phyloP scores from a whole-genome alignment of 2,113 vertebrate genomes.

The Epinephelus fuscoguttatus region DNA sequence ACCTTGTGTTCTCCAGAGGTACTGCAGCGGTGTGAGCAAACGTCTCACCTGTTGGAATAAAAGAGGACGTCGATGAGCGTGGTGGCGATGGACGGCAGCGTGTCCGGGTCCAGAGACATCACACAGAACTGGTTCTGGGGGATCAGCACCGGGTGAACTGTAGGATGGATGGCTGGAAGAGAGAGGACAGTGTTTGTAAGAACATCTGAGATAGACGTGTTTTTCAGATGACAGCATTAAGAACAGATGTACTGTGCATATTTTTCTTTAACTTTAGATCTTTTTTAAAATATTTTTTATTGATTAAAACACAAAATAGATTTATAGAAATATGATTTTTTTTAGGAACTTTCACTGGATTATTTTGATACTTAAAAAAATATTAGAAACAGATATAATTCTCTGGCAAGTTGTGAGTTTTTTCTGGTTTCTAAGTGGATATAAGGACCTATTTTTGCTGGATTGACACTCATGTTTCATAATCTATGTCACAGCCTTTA shows the following conservation, averaged over 20 bases:
- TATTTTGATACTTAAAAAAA: neutral
- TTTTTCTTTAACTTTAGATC: neutral
- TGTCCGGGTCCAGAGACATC: constrained; percentile 95
- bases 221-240: neutral
- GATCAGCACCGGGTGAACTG: constrained; percentile 94
- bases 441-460: neutral
- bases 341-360: neutral
- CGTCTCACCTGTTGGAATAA: constrained; percentile 90
- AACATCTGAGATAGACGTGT: neutral
- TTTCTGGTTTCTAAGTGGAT: neutral
- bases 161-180: constrained; percentile 86
- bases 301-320: neutral
- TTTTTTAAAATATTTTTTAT: neutral
- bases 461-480: neutral
- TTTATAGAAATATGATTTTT: no score
- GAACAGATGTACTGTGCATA: neutral
- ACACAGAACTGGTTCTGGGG: constrained; percentile 96
- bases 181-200: neutral
- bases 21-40: neutral
- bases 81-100: constrained; percentile 94
- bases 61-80: constrained; percentile 96
- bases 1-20: constrained; percentile 32
- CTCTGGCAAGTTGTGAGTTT: neutral
- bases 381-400: neutral
- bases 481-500: neutral